phyloP scores from a whole-genome alignment of 2,888 invertebrate genomes.

The Linhomoeus sp. region DNA sequence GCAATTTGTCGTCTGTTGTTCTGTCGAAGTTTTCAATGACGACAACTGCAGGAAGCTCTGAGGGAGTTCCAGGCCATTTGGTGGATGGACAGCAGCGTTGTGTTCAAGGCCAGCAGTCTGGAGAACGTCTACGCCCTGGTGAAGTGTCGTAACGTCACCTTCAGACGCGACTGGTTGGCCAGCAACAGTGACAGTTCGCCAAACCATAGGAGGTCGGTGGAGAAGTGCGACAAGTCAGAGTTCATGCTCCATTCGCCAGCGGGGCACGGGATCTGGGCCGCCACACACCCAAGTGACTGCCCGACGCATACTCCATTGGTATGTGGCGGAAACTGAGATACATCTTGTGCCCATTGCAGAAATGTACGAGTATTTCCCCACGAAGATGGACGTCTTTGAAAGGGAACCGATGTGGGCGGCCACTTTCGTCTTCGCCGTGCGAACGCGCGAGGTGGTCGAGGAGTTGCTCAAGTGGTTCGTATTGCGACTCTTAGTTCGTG shows the following conservation, averaged over 20 bases:
- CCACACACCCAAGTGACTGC: constrained; percentile 14
- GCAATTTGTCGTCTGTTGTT: no score
- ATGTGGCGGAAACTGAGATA: no score
- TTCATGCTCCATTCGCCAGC: constrained; percentile 13
- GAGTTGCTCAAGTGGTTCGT: constrained; percentile 19
- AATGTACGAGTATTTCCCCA: constrained; percentile 23
- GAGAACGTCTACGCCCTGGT: constrained; percentile 17
- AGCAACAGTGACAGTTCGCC: no score
- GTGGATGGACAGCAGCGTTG: constrained; percentile 25
- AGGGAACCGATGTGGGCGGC: constrained; percentile 19
- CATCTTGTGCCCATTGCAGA: no score
- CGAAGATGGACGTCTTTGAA: constrained; percentile 15
- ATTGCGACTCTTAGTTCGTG: no score
- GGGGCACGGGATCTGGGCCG: constrained; percentile 14
- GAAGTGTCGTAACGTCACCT: no score
- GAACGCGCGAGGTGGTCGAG: constrained; percentile 8
- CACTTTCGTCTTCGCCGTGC: constrained; percentile 5
- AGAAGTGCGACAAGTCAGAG: constrained; percentile 9
- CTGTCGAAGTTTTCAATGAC: no score
- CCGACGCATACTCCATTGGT: no score
- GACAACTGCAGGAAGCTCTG: constrained; percentile 23
- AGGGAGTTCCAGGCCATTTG: constrained; percentile 24
- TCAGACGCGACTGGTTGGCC: no score
- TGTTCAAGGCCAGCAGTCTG: constrained; percentile 17
- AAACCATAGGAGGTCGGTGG: no score